phyloP scores from a whole-genome alignment of 1,140 invertebrate genomes.

The Idris sp. region DNA sequence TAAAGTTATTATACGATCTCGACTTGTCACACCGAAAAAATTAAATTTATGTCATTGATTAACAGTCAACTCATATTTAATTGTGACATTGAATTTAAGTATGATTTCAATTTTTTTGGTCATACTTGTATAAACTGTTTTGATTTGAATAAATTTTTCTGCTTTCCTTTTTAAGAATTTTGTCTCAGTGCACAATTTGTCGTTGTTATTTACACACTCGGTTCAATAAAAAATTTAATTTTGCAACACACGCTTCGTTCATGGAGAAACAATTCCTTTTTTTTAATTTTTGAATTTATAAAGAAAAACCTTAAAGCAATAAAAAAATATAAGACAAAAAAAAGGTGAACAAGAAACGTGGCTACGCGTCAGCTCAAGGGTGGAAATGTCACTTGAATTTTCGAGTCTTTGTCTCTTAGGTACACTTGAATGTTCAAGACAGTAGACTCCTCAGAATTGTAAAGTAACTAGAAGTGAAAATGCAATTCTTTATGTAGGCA shows the following conservation, averaged over 20 bases:
- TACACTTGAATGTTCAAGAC: slow-evolving; percentile 55
- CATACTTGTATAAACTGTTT: no score
- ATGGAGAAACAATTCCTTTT: slow-evolving; percentile 47
- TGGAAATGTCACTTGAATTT: slow-evolving; percentile 29
- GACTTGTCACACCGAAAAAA: slow-evolving; percentile 20
- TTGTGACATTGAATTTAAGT: no score
- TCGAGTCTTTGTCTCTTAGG: slow-evolving; percentile 58
- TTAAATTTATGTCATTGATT: no score
- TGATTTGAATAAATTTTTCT: no score
- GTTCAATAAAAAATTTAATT: slow-evolving; percentile 35
- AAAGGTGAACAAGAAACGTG: slow-evolving; percentile 48
- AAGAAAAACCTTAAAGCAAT: slow-evolving; percentile 45
- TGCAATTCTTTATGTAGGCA: slow-evolving; percentile 42
- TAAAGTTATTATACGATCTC: slow-evolving; percentile 43
- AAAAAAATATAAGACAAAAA: slow-evolving; percentile 9
- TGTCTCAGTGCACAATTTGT: not conserved
- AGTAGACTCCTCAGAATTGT: slow-evolving; percentile 57
- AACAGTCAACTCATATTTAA: no score
- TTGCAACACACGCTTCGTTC: slow-evolving; percentile 28
- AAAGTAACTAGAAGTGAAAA: slow-evolving; percentile 54
- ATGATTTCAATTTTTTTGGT: no score
- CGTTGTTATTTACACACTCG: no score
- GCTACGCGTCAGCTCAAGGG: slow-evolving; percentile 17
- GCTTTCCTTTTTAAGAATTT: no score
- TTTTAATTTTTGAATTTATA: slow-evolving; percentile 42